Conservation (phyloP, 2,113 vertebrate genomes). For the Ptychochromis oligacanthus region DNA sequence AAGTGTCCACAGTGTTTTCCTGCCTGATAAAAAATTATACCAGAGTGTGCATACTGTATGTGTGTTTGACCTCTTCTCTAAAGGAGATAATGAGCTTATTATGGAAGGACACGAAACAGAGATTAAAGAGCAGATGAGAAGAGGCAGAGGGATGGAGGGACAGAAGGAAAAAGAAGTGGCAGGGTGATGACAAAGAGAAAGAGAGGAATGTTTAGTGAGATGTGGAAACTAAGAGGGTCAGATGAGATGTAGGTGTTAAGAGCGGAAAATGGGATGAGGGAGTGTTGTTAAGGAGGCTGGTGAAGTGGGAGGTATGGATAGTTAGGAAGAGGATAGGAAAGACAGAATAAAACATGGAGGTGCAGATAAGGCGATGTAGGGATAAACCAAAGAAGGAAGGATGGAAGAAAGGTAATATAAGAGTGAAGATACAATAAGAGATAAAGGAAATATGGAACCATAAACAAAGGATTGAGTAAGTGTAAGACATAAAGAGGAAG, state of each 20-base stretch:
- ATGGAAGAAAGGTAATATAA: not conserved
- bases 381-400: not conserved
- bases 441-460: not conserved
- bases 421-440: too few relatives aligned
- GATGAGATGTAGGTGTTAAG: not conserved
- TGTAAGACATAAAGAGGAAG: not conserved
- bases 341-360: not conserved
- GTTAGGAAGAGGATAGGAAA: not conserved
- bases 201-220: not conserved
- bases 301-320: not conserved
- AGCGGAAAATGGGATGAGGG: not conserved
- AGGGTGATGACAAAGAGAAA: not conserved
- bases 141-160: not conserved
- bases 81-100: slow-evolving; percentile 51
- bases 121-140: slow-evolving; percentile 54
- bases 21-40: not conserved
- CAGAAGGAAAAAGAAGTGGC: not conserved
- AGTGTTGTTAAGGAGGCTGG: not conserved
- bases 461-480: not conserved
- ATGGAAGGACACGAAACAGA: slow-evolving; percentile 56
- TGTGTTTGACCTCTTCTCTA: slow-evolving; percentile 16
- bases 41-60: slow-evolving; percentile 16
- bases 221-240: not conserved
- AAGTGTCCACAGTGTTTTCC: slow-evolving; percentile 18
- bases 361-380: not conserved